Conservation (phyloP, 2,113 vertebrate species). For the Bostrychus sinensis region DNA sequence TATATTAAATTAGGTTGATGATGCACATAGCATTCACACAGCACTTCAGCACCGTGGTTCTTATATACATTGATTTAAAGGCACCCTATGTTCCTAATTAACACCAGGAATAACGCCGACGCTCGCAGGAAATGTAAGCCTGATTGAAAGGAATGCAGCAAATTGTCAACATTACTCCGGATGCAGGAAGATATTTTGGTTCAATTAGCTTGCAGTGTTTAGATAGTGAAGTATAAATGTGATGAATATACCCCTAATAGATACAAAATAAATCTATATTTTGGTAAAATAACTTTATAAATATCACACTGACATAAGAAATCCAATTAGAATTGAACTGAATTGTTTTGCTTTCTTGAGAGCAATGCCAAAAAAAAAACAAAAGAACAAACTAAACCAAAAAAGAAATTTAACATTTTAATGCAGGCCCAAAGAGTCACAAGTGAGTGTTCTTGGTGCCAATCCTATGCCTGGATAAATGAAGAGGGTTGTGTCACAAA, state of each 20-base stretch:
- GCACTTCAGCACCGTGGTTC: conserved; percentile 48
- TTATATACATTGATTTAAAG: conserved; percentile 46
- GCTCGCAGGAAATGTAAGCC: conserved; percentile 51
- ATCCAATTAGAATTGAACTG: neutral
- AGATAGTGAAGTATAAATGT: conserved; percentile 25
- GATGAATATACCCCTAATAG: neutral
- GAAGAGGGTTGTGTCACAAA: neutral
- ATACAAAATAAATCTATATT: neutral
- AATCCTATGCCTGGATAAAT: too few species aligned
- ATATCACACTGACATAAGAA: neutral
- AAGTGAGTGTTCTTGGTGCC: too few species aligned
- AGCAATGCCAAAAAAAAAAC: neutral
- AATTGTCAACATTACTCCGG: conserved; percentile 31
- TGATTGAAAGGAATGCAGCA: conserved; percentile 37
- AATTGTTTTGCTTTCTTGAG: neutral
- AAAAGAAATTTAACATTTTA: too few species aligned
- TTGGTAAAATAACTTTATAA: too few species aligned
- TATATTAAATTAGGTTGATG: conserved; percentile 63
- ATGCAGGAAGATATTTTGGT: conserved; percentile 26
- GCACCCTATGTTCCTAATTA: conserved; percentile 56
- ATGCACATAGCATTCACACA: conserved; percentile 57
- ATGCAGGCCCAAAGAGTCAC: too few species aligned
- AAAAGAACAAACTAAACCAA: neutral
- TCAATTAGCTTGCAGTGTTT: conserved; percentile 29
- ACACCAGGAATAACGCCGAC: conserved; percentile 25